Conservation (phyloP, 1,140 invertebrate species). For the Eurosta solidaginis region DNA sequence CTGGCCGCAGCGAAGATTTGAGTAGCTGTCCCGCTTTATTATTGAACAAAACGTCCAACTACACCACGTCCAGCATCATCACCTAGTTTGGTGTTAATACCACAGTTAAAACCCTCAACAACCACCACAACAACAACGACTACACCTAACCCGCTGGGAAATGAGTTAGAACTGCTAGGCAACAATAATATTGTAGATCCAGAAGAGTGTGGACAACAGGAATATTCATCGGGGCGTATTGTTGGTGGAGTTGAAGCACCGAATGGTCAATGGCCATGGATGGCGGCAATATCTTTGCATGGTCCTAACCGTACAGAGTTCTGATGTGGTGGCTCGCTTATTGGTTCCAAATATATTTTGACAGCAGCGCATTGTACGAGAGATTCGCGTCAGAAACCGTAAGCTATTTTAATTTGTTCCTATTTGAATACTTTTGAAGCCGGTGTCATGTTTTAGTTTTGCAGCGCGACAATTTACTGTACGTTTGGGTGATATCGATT, state of each 20-base stretch:
- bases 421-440: neutral
- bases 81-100: conserved; percentile 47
- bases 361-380: conserved; percentile 92
- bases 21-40: conserved; percentile 86
- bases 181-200: conserved; percentile 61
- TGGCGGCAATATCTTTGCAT: conserved; percentile 90
- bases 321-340: conserved; percentile 91
- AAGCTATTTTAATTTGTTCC: conserved; percentile 53
- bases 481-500: conserved; percentile 84
- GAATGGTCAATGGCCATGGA: conserved; percentile 88
- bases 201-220: conserved; percentile 79
- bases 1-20: conserved; percentile 85
- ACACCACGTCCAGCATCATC: conserved; percentile 42
- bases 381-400: conserved; percentile 86
- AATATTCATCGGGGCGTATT: conserved; percentile 80
- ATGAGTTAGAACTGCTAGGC: conserved; percentile 47
- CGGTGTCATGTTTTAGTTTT: conserved; percentile 67
- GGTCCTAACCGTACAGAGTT: conserved; percentile 85
- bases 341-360: conserved; percentile 78
- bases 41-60: conserved; percentile 64
- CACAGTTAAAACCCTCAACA: conserved; percentile 57
- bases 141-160: conserved; percentile 39
- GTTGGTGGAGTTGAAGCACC: conserved; percentile 85
- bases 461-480: conserved; percentile 85
- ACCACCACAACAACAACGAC: conserved; percentile 59